phyloP scores from a whole-genome alignment of 2,113 vertebrate genomes.

The Cebidichthys violaceus region DNA sequence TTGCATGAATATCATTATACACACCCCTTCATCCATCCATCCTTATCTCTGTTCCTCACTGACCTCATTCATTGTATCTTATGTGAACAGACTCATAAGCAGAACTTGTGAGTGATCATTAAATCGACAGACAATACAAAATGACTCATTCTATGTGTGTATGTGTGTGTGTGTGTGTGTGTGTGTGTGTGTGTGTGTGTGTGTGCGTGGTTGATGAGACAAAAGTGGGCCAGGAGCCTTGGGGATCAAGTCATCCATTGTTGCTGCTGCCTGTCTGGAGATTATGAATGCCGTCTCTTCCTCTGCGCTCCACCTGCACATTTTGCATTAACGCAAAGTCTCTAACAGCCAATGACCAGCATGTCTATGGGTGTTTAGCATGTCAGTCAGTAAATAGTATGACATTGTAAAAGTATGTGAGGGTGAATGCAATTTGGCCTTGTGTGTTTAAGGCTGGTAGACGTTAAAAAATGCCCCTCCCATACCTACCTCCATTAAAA shows the following conservation, averaged over 20 bases:
- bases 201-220: conserved; percentile 52
- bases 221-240: conserved; percentile 77
- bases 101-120: conserved; percentile 44
- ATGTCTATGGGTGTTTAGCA: neutral
- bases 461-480: neutral
- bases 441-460: neutral
- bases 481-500: neutral
- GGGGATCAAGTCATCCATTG: conserved; percentile 77
- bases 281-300: conserved; percentile 48
- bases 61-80: conserved; percentile 28
- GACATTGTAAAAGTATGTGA: neutral
- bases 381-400: neutral
- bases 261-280: conserved; percentile 65
- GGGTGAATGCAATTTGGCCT: neutral
- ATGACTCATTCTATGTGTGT: conserved; percentile 23
- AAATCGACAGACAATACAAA: conserved; percentile 60
- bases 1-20: conserved; percentile 36
- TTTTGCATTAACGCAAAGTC: conserved; percentile 6
- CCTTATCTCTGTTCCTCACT: neutral
- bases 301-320: conserved; percentile 56
- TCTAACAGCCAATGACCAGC: neutral
- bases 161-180: conserved; percentile 29
- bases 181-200: conserved; percentile 32
- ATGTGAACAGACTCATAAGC: conserved; percentile 20
- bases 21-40: conserved; percentile 9